A percentile compares a stretch with the other conserved stretches of the same genome.
Conservation (phyloP, 2,113 vertebrate genomes). For the Ahaetulla prasina region DNA sequence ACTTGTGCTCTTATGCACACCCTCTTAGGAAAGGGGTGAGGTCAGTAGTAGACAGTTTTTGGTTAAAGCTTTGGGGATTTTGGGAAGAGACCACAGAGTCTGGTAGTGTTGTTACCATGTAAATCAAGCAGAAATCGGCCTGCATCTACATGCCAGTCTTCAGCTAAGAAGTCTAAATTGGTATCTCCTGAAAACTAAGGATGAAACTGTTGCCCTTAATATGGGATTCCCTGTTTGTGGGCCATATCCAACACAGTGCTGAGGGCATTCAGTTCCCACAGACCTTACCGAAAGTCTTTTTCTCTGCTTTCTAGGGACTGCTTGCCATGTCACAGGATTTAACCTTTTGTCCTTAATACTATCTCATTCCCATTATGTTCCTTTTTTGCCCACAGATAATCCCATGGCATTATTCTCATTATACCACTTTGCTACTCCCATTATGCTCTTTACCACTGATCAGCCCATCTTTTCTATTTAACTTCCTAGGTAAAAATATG, state of each 20-base stretch:
- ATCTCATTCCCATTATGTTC: slow-evolving; percentile 68
- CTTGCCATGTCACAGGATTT: slow-evolving; percentile 47
- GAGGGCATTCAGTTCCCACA: slow-evolving; percentile 36
- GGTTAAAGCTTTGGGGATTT: too few species aligned
- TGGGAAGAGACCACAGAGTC: too few species aligned
- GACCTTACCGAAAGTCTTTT: slow-evolving; percentile 6
- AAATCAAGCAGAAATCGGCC: not conserved
- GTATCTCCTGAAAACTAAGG: slow-evolving; percentile 56
- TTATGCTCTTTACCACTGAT: slow-evolving; percentile 66
- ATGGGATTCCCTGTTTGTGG: slow-evolving; percentile 41
- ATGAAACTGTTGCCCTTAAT: slow-evolving; percentile 53
- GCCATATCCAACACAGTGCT: slow-evolving; percentile 51
- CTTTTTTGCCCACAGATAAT: slow-evolving; percentile 67
- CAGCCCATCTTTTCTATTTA: slow-evolving; percentile 64
- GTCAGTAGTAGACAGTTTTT: too few species aligned
- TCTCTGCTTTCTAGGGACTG: slow-evolving; percentile 51
- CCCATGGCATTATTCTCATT: slow-evolving; percentile 68
- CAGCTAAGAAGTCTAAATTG: slow-evolving; percentile 55
- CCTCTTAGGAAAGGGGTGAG: too few species aligned
- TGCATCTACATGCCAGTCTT: slow-evolving; percentile 41
- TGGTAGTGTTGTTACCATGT: not conserved
- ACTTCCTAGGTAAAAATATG: slow-evolving; percentile 62
- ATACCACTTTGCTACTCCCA: slow-evolving; percentile 66
- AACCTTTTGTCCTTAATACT: slow-evolving; percentile 69
- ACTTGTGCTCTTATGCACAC: too few species aligned